These are phyloP conservation scores for Hirtodrosophila duncani DNA, from an alignment of 2,888 invertebrate species.

Conservation along the genomic window DNA sequence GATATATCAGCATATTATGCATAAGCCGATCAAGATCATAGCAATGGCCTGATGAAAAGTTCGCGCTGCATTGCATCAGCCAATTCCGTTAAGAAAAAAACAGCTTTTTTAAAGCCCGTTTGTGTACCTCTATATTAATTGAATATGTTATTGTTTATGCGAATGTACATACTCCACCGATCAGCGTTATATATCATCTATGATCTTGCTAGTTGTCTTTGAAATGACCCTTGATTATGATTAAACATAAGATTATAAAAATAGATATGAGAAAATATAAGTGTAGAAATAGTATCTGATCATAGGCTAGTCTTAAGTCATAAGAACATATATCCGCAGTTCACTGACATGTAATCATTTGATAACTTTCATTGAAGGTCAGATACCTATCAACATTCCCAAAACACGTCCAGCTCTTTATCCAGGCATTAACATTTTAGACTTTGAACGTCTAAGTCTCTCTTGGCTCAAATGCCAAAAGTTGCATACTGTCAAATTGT, in stretches of 20 bases:
- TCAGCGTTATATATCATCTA: constrained; percentile 16
- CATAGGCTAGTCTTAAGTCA: too few relatives aligned
- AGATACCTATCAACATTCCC: too few relatives aligned
- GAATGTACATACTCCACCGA: constrained; percentile 11
- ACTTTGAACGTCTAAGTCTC: constrained; percentile 44
- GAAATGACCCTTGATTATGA: too few relatives aligned
- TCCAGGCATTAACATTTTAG: too few relatives aligned
- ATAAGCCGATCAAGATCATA: constrained; percentile 28
- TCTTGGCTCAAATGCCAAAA: constrained; percentile 45
- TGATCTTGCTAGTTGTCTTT: too few relatives aligned
- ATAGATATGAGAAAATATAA: too few relatives aligned
- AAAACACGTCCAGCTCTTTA: too few relatives aligned
- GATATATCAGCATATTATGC: constrained; percentile 40
- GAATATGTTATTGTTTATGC: constrained; percentile 32
- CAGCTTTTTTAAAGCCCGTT: constrained; percentile 54
- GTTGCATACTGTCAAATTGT: constrained; percentile 14
- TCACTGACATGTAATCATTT: too few relatives aligned
- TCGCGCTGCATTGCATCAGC: constrained; percentile 76
- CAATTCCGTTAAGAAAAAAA: constrained; percentile 56
- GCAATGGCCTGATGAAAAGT: constrained; percentile 73
- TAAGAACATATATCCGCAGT: too few relatives aligned
- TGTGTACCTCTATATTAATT: constrained; percentile 29
- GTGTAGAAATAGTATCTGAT: too few relatives aligned
- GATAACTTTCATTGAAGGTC: too few relatives aligned
- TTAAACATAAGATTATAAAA: too few relatives aligned